phyloP scores from a whole-genome alignment of 2,797 vertebrate genomes.

The Enteromius anoplus region DNA sequence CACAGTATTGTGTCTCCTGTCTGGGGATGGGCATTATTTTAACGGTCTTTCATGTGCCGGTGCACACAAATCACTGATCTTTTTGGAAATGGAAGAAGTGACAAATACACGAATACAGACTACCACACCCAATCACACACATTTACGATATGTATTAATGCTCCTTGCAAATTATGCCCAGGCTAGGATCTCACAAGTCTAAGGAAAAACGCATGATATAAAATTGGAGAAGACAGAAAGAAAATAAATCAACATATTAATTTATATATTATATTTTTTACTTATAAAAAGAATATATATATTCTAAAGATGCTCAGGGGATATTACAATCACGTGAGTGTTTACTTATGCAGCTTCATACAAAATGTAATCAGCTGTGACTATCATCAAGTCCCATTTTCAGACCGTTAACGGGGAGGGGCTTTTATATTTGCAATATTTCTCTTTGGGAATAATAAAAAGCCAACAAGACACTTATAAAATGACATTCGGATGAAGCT shows the following conservation, averaged over 20 bases:
- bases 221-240: background rate
- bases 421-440: conserved; percentile 9
- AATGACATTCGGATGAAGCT: conserved; percentile 7
- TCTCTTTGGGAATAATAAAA: conserved; percentile 27
- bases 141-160: conserved; percentile 11
- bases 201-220: background rate
- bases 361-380: conserved; percentile 34
- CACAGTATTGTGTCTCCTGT: conserved; percentile 60
- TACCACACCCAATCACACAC: conserved; percentile 37
- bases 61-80: conserved; percentile 73
- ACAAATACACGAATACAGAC: conserved; percentile 39
- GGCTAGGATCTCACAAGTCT: background rate
- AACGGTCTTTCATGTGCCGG: conserved; percentile 74
- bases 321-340: conserved; percentile 1
- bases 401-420: conserved; percentile 11
- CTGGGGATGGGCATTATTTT: conserved; percentile 75
- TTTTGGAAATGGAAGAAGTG: conserved; percentile 62
- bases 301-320: background rate
- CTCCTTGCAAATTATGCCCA: background rate
- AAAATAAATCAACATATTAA: background rate
- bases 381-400: conserved; percentile 30
- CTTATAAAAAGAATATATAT: background rate
- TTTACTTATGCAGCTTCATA: conserved; percentile 22
- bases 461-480: conserved; percentile 28
- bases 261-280: background rate